A percentile compares a stretch with the other conserved stretches of the same genome.
Evolutionary conservation across 2,797 vertebrate genomes (phyloP).

Genomic region (Myotis daubentonii): DNA sequence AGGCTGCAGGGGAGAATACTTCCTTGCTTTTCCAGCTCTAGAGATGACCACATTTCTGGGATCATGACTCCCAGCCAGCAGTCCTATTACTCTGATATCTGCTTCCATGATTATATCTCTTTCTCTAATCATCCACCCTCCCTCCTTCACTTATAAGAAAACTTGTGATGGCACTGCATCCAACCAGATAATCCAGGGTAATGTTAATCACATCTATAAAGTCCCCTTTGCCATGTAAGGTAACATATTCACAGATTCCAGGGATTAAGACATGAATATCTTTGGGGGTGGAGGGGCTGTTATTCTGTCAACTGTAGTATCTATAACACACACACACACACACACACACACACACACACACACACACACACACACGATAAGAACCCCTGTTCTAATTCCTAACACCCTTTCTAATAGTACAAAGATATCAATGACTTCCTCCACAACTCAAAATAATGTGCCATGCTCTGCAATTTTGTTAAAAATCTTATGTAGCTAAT

Average conservation of each 20-base stretch:
- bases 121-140: not conserved
- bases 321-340: not conserved
- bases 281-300: rapidly evolving
- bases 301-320: not conserved
- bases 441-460: not conserved
- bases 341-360: not conserved
- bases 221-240: not conserved
- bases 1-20: not conserved
- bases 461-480: not conserved
- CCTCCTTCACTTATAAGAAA: not conserved
- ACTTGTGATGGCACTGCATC: not conserved
- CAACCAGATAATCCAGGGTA: not conserved
- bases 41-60: not conserved
- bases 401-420: not conserved
- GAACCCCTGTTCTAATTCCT: not conserved
- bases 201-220: not conserved
- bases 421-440: not conserved
- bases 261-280: not conserved
- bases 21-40: not conserved
- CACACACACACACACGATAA: not conserved
- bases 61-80: not conserved
- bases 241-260: not conserved
- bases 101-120: not conserved
- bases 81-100: not conserved
- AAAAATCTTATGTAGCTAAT: slow-evolving; percentile 25